These are phyloP conservation scores for Thamnophis elegans DNA, from an alignment of 2,797 vertebrate genomes.

Conservation along the genomic window DNA sequence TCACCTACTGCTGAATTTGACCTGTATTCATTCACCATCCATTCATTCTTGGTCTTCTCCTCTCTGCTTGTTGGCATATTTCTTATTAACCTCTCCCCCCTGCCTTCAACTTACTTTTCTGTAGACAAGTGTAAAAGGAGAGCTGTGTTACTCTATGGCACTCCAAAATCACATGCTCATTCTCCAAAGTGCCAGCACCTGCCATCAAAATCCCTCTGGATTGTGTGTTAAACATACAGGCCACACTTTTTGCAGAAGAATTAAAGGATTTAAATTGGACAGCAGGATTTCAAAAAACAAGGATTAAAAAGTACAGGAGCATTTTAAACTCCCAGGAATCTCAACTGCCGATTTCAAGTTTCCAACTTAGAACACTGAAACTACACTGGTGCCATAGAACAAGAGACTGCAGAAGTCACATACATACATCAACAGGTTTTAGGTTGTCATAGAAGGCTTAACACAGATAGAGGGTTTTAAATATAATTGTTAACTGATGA, in stretches of 20 bases:
- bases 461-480: neutral
- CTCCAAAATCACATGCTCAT: neutral
- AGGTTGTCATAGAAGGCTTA: neutral
- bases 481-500: neutral
- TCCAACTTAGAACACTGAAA: neutral
- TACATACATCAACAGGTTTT: neutral
- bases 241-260: neutral
- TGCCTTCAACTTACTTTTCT: neutral
- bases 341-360: neutral
- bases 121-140: neutral
- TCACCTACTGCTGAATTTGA: neutral
- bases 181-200: neutral
- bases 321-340: neutral
- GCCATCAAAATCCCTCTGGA: neutral
- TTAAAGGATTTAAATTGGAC: neutral
- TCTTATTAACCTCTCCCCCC: neutral
- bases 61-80: neutral
- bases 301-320: neutral
- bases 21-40: neutral
- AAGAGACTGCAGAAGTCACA: neutral
- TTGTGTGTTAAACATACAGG: neutral
- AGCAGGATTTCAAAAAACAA: neutral
- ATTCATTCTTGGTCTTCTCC: neutral
- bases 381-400: neutral
- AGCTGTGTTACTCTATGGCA: neutral